Base-by-base conservation (phyloP, 2,888 invertebrate genomes). In the Drosophila borealis region DNA sequence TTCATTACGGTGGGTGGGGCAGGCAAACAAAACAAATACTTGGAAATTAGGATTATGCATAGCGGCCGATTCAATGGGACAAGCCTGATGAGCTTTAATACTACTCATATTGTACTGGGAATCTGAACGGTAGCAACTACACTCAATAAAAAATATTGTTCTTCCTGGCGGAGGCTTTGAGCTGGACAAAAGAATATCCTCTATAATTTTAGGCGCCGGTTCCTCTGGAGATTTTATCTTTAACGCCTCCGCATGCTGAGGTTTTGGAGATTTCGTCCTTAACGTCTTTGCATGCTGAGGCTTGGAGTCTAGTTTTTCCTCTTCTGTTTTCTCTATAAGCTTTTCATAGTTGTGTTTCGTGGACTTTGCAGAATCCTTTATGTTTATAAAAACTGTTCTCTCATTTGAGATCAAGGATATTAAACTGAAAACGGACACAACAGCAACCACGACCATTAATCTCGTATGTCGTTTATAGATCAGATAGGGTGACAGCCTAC, bases 101-200 rank as follows among this genome's bases (percentile, higher is more conserved):
- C 76, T 70, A 0, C 89, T 3, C 53, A 79, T 44, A 9, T 72
- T 61, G 54, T 62, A 73, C 9, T 46, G 33, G 1, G 39, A 3
- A 2, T 64, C 45, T 1, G 29, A n/a, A n/a, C 34, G 29, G 4
- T 78, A 81, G 37, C 91, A 91, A n/a, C 90, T 90, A 4, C 91
- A 92, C 66, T 92, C 92, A 45, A 92, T 91, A 65, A 92, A 92
- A 68, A 92, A 92, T 65, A 92, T 92, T 53, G 86, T 91, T 39
- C 80, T 88, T 10, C 91, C 91, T 3, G 82, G 79, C 9, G 56
- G 70, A 2, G 92, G 92, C 46, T 89, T 89, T 3, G 77, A 74
- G 8, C 81, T 73, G 3, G 85, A 77, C 37, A 81, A 45, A 25
- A 92, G 62, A 4, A 92, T 86, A 79, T 92, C 90, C 11, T 90